Evolutionary conservation across 1,140 invertebrate species (phyloP), one percentile per base, ranked within the genome.

Genomic region (Dryas iulia): DNA sequence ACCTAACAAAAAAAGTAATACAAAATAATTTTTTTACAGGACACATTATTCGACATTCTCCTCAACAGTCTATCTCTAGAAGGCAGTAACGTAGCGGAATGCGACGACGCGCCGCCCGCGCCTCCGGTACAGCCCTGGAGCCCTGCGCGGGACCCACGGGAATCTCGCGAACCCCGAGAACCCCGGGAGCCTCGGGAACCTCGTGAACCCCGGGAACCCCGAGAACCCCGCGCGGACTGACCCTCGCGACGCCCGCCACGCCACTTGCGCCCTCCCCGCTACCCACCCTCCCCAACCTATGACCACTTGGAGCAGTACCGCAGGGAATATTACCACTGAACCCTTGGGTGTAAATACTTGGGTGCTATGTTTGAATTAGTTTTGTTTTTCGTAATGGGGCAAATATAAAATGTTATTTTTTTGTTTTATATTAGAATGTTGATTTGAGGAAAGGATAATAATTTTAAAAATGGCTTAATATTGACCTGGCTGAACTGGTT

Each of bases 11-110:
- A n/a, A n/a, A n/a, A 31, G 4, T 31, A 31, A 31, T 31, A 31
- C 11, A 31, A 31, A 31, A 31, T 31, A 31, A 11, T 56, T 53
- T 30, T 57, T n/a, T 74, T 31, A 3, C 77, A 90, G 88, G 88
- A 90, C 67, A 87, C 84, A 0, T 70, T 90, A 31, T 87, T 90
- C 76, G 88, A 90, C 66, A 87, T 90, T 73, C 76, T 90, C 57
- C 73, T 90, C 60, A 89, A 84, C 75, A 89, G 82, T 52, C 71
- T 89, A 60, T 78, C 85, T 6, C 72, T 89, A 24, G 85, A 87
- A 30, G 73, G 77, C 66, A 63, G 60, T 28, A 67, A 56, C 23
- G 72, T 66, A 23, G 54, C 66, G 24, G 76, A 61, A 31, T 66
- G 71, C 30, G 78, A 74, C 65, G 73, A 73, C 39, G 39, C 79